Conservation (phyloP, 2,888 invertebrate species). For the Eilema griseolum region DNA sequence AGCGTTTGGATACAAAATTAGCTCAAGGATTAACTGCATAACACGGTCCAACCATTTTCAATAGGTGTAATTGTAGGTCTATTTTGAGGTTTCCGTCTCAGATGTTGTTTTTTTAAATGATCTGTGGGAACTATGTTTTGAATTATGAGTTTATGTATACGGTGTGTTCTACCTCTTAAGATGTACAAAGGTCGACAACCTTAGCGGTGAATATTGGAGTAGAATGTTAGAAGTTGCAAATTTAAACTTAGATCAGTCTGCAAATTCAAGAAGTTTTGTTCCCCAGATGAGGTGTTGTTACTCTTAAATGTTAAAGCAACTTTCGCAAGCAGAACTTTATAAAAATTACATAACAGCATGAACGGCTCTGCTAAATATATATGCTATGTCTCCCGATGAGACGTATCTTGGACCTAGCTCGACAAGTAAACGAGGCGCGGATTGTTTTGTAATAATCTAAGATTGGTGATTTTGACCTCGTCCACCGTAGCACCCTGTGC, state of each 20-base stretch:
- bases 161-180: slow-evolving; percentile 12
- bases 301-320: not conserved
- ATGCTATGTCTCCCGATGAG: too few relatives aligned
- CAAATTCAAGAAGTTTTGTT: not conserved
- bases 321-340: not conserved
- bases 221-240: slow-evolving; percentile 9
- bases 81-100: slow-evolving; percentile 18
- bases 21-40: not conserved
- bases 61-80: slow-evolving; percentile 22
- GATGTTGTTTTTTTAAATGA: slow-evolving; percentile 22
- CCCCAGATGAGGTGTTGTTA: not conserved
- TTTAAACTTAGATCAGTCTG: slow-evolving; percentile 5
- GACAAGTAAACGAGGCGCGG: too few relatives aligned
- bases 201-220: slow-evolving; percentile 21
- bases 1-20: not conserved
- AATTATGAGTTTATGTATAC: slow-evolving; percentile 16
- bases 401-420: too few relatives aligned
- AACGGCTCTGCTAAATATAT: too few relatives aligned
- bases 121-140: slow-evolving; percentile 37
- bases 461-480: too few relatives aligned
- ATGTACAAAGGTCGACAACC: slow-evolving; percentile 15
- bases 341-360: not conserved
- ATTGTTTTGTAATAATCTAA: too few relatives aligned
- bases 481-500: too few relatives aligned
- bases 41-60: slow-evolving; percentile 12